Evolutionary conservation across 1,140 invertebrate genomes (phyloP).

Genomic region (Leptinotarsa texana): DNA sequence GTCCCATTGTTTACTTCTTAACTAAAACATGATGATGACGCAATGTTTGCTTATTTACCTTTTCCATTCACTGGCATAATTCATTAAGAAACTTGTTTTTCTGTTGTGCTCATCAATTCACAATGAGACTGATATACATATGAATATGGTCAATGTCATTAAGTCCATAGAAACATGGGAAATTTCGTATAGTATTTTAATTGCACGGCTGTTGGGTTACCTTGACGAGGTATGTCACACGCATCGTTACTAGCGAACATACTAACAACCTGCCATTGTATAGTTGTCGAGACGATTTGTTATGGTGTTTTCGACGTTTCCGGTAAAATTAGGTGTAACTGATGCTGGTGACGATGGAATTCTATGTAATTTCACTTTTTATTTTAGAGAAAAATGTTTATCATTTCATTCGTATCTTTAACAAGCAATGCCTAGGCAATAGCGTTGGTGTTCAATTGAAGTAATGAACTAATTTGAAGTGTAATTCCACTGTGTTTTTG

Average conservation of each 20-base stretch:
- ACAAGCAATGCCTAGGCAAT: too few species aligned
- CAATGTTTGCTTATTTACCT: background rate
- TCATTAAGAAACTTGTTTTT: background rate
- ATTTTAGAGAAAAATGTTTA: too few species aligned
- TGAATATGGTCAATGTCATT: background rate
- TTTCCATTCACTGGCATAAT: background rate
- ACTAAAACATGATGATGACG: background rate
- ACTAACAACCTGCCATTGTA: background rate
- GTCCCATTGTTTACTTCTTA: too few species aligned
- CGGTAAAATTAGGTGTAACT: background rate
- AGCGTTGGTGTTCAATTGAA: too few species aligned
- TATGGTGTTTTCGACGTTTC: background rate
- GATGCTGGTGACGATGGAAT: too few species aligned
- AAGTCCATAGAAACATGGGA: background rate
- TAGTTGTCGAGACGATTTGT: background rate
- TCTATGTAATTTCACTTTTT: too few species aligned
- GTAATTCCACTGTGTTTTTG: too few species aligned
- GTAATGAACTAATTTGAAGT: too few species aligned
- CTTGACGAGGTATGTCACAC: background rate
- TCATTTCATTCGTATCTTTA: too few species aligned
- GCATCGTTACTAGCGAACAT: background rate
- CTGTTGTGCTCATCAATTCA: background rate
- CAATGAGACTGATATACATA: background rate
- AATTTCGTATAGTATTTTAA: background rate
- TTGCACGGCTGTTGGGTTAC: background rate